A percentile compares a stretch with the other conserved stretches of the same genome.
Evolutionary conservation across 2,797 vertebrate genomes (phyloP).

Genomic region (Holocentrus rufus): DNA sequence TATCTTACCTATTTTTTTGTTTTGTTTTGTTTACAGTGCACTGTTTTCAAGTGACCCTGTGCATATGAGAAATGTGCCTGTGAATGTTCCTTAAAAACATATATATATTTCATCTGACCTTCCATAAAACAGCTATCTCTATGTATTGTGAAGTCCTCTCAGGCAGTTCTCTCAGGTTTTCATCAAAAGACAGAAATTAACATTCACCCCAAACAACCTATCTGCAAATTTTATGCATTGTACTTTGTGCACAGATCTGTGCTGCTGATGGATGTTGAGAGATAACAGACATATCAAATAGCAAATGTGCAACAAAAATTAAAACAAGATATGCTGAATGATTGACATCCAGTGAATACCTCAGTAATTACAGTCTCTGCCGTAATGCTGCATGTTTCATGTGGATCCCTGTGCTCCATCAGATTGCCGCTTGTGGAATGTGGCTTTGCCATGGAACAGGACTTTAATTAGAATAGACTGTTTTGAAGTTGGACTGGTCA

Average conservation of each 20-base stretch:
- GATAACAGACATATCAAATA: conserved; percentile 53
- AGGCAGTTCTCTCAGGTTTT: background rate
- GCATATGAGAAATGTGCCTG: background rate
- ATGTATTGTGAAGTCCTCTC: conserved; percentile 8
- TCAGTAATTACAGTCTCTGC: conserved; percentile 66
- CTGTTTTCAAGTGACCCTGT: background rate
- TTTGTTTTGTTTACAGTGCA: no score
- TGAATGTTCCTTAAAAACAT: background rate
- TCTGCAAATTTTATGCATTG: no score
- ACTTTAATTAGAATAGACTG: conserved; percentile 75
- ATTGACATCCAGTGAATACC: conserved; percentile 63
- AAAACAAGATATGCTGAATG: conserved; percentile 54
- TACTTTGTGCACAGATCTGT: background rate
- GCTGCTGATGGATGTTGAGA: conserved; percentile 19
- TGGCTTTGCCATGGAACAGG: conserved; percentile 58
- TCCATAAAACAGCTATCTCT: background rate
- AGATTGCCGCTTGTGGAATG: conserved; percentile 75
- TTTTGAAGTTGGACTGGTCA: conserved; percentile 73
- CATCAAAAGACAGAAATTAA: background rate
- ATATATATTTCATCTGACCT: background rate
- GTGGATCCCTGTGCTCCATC: conserved; percentile 68
- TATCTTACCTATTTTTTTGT: conserved; percentile 7
- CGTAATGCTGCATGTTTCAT: conserved; percentile 54
- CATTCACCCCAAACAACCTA: no score
- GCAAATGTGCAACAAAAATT: conserved; percentile 49